Base-by-base conservation (phyloP, 2,888 invertebrate species). In the Halictus quadricinctus region DNA sequence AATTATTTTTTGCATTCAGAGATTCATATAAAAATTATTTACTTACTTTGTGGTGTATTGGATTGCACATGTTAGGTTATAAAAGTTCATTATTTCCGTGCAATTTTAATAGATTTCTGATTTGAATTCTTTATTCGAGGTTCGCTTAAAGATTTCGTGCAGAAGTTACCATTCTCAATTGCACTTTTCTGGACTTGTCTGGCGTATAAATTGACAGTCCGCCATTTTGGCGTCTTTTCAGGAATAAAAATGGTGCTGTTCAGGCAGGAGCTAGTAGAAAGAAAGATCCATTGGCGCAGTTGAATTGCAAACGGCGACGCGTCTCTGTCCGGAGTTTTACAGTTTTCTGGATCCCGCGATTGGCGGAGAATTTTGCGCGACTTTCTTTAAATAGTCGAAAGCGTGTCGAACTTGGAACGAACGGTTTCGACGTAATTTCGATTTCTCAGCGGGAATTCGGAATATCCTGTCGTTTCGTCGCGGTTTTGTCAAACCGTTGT, bases 371-470 rank as follows among this genome's bases (percentile, higher is more conserved):
- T 88, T 87, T 87, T 74, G 72, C 81, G 73, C 74, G 82, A 89
- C 89, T 90, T 90, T 90, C 90, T 90, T 90, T 78, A 84, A 80
- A 83, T 25, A 83, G 82, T 89, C 87, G 90, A 90, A 90, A 90
- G 90, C 90, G 90, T 90, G 90, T 90, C 90, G 90, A 90, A 89
- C 78, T 88, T 80, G 88, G 70, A 80, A 82, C 80, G 79, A 82
- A 72, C 85, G 76, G 83, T 81, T 1, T 88, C 80, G 70, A 84
- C 84, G 87, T 84, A 84, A 89, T 90, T 90, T 90, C 90, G 89
- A 89, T 90, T 90, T 90, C 90, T 88, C 90, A 88, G 76, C 82
- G 84, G 80, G 90, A 90, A 90, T 90, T 89, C 88, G 79, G 82
- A 90, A 89, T 85, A 87, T 84, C 79, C 79, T 83, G 86, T 74